phyloP scores from a whole-genome alignment of 2,113 vertebrate species.

The Gavialis gangeticus region DNA sequence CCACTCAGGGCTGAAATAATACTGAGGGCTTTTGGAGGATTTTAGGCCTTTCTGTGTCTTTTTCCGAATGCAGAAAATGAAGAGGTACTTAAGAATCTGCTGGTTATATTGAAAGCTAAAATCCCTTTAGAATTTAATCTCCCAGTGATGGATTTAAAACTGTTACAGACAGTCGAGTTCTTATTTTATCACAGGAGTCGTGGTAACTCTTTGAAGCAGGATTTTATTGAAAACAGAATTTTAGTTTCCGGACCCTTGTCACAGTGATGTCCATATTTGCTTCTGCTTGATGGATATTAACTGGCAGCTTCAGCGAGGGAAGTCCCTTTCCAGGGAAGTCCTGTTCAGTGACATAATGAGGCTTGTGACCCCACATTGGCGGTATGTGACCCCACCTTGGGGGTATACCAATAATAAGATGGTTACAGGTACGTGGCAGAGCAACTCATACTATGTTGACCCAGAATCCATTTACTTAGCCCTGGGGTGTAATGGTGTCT shows the following conservation, averaged over 20 bases:
- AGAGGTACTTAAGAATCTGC: slow-evolving; percentile 71
- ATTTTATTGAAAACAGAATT: slow-evolving; percentile 44
- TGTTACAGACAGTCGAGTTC: slow-evolving; percentile 57
- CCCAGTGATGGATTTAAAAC: slow-evolving; percentile 68
- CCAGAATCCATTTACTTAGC: neutral
- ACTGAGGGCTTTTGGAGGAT: slow-evolving; percentile 42
- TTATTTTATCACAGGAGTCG: neutral
- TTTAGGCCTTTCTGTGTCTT: slow-evolving; percentile 57
- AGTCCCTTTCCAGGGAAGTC: neutral
- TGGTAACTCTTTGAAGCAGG: slow-evolving; percentile 36
- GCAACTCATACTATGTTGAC: neutral
- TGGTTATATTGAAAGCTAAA: slow-evolving; percentile 71
- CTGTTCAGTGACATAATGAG: accelerated
- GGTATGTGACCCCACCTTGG: accelerated
- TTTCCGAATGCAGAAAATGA: slow-evolving; percentile 59
- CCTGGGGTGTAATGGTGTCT: neutral
- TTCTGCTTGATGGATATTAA: neutral
- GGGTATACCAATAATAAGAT: accelerated
- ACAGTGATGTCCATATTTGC: accelerated
- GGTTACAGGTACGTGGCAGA: accelerated
- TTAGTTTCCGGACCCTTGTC: neutral
- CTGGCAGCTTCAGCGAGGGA: neutral
- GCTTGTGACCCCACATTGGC: neutral
- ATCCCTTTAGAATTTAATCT: slow-evolving; percentile 77
- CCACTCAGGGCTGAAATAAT: neutral